A percentile compares a stretch with the other conserved stretches of the same genome.
Evolutionary conservation across 2,113 vertebrate species (phyloP).

Genomic region (Chauna torquata): DNA sequence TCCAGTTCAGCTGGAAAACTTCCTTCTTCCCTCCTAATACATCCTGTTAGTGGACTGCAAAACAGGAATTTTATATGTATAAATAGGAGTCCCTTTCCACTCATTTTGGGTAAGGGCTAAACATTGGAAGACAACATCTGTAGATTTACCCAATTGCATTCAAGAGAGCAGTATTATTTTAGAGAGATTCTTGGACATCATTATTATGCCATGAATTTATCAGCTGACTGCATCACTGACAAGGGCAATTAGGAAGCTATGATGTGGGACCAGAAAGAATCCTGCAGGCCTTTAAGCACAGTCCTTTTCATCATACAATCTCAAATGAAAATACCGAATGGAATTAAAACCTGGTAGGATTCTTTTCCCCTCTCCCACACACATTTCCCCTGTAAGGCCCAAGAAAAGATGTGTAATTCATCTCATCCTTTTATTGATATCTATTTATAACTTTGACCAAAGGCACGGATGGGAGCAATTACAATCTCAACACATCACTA

Average conservation of each 20-base stretch:
- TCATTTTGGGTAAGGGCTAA: neutral
- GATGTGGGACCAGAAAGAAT: neutral
- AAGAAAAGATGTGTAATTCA: neutral
- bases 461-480: slow-evolving; percentile 7
- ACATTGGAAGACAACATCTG: neutral
- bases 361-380: neutral
- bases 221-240: neutral
- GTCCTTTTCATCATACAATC: neutral
- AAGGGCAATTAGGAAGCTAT: neutral
- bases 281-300: neutral
- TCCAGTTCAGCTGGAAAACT: slow-evolving; percentile 46
- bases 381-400: neutral
- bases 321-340: neutral
- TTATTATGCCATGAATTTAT: neutral
- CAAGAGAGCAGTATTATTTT: neutral
- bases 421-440: slow-evolving; percentile 16
- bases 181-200: neutral
- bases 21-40: neutral
- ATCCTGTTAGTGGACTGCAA: slow-evolving; percentile 24
- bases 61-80: neutral
- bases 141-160: neutral
- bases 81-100: neutral
- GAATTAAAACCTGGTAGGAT: neutral
- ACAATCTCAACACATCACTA: neutral
- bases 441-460: slow-evolving; percentile 22